These are phyloP conservation scores for Seriola quinqueradiata DNA, from an alignment of 2,113 vertebrate species.

Conservation along the genomic window DNA sequence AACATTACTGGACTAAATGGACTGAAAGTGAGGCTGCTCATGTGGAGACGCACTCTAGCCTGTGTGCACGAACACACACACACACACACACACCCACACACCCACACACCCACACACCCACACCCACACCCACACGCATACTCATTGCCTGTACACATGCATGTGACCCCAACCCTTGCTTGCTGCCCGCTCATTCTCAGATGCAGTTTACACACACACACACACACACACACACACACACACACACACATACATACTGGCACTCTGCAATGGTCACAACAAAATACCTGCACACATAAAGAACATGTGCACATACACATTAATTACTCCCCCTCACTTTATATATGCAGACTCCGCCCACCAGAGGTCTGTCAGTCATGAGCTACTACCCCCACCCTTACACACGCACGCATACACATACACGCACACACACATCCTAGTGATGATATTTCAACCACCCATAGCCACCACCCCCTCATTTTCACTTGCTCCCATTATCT, in stretches of 20 bases:
- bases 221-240: background rate
- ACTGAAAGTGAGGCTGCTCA: conserved; percentile 31
- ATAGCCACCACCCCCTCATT: conserved; percentile 46
- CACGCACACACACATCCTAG: conserved; percentile 16
- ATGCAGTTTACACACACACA: background rate
- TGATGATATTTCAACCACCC: conserved; percentile 68
- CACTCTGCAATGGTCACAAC: background rate
- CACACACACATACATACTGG: background rate
- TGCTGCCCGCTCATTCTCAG: background rate
- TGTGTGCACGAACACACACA: background rate
- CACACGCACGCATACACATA: conserved; percentile 19
- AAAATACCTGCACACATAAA: background rate
- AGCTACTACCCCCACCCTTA: conserved; percentile 5
- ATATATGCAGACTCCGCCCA: conserved; percentile 42
- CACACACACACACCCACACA: conserved; percentile 1
- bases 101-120: too few species aligned
- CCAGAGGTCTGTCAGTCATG: conserved; percentile 23
- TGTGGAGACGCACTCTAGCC: conserved; percentile 12
- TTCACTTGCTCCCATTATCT: conserved; percentile 77
- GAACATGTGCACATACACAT: background rate
- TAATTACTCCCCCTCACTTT: conserved; percentile 12
- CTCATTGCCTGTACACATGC: background rate
- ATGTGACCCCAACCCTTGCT: conserved; percentile 14
- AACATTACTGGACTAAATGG: conserved; percentile 48
- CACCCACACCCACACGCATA: background rate